Percentiles rank a stretch among this genome's conserved stretches.
Conservation (phyloP, 2,888 invertebrate species). For the Yponomeuta evonymella region DNA sequence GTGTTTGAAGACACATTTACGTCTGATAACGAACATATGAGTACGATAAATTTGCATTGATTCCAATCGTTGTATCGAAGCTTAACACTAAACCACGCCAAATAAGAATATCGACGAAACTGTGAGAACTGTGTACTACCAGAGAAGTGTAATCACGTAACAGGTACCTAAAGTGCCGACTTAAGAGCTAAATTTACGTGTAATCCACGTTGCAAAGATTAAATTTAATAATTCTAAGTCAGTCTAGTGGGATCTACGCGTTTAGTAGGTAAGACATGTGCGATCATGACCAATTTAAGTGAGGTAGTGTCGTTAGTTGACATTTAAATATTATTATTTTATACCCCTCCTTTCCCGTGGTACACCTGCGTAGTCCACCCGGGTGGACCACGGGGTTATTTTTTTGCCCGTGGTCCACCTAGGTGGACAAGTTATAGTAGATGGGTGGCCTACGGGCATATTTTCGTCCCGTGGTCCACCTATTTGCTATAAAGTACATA, state of each 20-base stretch:
- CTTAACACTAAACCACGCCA: constrained; percentile 36
- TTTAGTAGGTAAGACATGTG: constrained; percentile 42
- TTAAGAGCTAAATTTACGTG: constrained; percentile 34
- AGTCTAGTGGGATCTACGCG: constrained; percentile 67
- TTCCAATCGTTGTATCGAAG: constrained; percentile 62
- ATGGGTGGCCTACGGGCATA: no score
- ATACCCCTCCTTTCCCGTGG: no score
- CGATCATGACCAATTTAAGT: constrained; percentile 45
- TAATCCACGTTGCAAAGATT: constrained; percentile 51
- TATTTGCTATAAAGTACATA: no score
- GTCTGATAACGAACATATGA: background rate
- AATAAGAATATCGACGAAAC: constrained; percentile 4
- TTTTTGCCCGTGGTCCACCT: no score
- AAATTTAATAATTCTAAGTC: constrained; percentile 52
- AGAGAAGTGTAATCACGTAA: constrained; percentile 11
- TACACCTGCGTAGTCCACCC: no score
- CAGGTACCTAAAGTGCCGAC: constrained; percentile 10
- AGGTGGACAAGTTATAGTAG: no score
- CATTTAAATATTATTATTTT: background rate
- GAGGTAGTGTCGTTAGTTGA: constrained; percentile 44
- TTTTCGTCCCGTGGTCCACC: no score
- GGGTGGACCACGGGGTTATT: no score
- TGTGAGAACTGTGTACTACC: background rate
- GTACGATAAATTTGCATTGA: constrained; percentile 35
- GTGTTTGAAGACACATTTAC: constrained; percentile 46